A percentile compares a stretch with the other conserved stretches of the same genome.
phyloP scores from a whole-genome alignment of 1,140 invertebrate species.

The Eciton burchellii region DNA sequence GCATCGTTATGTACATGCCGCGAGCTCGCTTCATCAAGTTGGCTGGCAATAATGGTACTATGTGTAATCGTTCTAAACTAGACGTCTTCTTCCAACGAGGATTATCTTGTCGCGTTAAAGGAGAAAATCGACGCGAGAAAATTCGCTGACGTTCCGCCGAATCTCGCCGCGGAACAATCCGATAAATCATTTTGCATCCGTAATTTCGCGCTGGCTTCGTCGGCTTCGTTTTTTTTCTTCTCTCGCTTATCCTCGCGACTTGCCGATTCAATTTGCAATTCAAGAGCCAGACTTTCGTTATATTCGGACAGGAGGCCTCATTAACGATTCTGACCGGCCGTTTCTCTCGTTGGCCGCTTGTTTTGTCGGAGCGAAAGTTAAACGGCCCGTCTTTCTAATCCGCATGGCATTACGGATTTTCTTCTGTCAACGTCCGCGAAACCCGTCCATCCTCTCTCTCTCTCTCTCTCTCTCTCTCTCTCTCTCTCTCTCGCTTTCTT shows the following conservation, averaged over 20 bases:
- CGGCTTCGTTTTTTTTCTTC: constrained; percentile 31
- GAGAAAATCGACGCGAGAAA: too few species aligned
- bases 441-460: background rate
- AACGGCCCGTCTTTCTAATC: constrained; percentile 65
- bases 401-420: constrained; percentile 45
- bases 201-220: constrained; percentile 16
- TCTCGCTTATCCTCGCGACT: constrained; percentile 17
- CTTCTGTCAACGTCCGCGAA: constrained; percentile 38
- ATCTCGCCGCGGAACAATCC: background rate
- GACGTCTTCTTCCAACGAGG: too few species aligned
- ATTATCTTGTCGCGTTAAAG: too few species aligned
- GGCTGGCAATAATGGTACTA: background rate
- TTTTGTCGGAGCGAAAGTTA: constrained; percentile 70
- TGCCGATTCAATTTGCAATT: constrained; percentile 66
- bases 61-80: background rate
- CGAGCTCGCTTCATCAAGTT: too few species aligned
- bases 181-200: constrained; percentile 33
- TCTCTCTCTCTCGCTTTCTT: background rate
- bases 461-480: background rate
- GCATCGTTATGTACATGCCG: background rate
- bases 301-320: constrained; percentile 64
- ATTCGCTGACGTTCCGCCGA: background rate
- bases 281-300: constrained; percentile 65
- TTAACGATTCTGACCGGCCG: constrained; percentile 66
- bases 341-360: constrained; percentile 39